phyloP scores from a whole-genome alignment of 2,888 invertebrate species.

The Prosapia bicincta region DNA sequence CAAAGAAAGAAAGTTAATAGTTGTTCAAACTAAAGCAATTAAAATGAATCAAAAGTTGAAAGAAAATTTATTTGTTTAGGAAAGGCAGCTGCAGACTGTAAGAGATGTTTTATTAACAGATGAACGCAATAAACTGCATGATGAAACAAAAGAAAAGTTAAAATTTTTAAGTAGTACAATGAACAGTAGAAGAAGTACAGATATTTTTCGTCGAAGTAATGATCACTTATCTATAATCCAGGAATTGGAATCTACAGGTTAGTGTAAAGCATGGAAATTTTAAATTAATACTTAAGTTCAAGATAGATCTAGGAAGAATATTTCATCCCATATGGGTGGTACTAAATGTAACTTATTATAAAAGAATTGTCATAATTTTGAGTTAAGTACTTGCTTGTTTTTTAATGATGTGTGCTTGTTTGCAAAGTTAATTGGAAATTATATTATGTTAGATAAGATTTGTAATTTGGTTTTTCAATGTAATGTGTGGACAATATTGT shows the following conservation, averaged over 20 bases:
- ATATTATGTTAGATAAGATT: too few species aligned
- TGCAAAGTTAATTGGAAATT: too few species aligned
- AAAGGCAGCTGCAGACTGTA: slow-evolving; percentile 30
- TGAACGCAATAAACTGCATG: slow-evolving; percentile 58
- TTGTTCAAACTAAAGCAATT: too few species aligned
- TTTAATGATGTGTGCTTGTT: too few species aligned
- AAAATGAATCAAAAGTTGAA: too few species aligned
- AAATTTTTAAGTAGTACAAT: slow-evolving; percentile 67
- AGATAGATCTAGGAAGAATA: not conserved
- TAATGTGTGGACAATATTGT: too few species aligned
- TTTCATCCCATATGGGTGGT: not conserved
- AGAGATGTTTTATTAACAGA: slow-evolving; percentile 31
- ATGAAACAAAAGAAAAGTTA: slow-evolving; percentile 77
- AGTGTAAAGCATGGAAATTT: not conserved
- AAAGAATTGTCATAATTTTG: too few species aligned
- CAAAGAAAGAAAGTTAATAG: too few species aligned
- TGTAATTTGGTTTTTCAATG: too few species aligned
- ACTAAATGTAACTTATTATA: too few species aligned
- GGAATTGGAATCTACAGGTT: slow-evolving; percentile 72
- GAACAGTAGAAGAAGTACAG: slow-evolving; percentile 51
- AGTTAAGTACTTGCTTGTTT: too few species aligned
- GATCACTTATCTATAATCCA: slow-evolving; percentile 44
- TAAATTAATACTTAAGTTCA: not conserved
- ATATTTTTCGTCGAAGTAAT: slow-evolving; percentile 33
- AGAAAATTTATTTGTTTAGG: slow-evolving; percentile 15